Evolutionary conservation across 2,888 invertebrate genomes (phyloP), one percentile per base, ranked within the genome.

Genomic region (Phanerotoma sp.): DNA sequence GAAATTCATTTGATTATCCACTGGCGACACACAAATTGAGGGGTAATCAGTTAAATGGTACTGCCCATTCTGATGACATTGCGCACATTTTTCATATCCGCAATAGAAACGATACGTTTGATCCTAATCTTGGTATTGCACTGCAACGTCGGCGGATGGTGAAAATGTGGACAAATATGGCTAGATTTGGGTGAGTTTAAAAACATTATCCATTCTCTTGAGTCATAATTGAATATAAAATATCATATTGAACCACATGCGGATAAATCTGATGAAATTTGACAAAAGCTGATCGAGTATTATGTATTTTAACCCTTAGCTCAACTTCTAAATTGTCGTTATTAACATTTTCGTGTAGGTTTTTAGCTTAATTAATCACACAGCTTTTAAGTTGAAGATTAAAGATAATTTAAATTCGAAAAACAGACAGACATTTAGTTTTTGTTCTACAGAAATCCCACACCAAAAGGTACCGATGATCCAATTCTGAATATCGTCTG

Each of bases 391-490:
- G n/a, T n/a, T n/a, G n/a, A n/a, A n/a, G n/a, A n/a, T n/a, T n/a
- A n/a, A n/a, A n/a, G n/a, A n/a, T n/a, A n/a, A n/a, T n/a, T n/a
- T n/a, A n/a, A n/a, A n/a, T n/a, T n/a, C n/a, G n/a, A n/a, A n/a
- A n/a, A n/a, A n/a, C n/a, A n/a, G n/a, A n/a, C n/a, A n/a, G n/a
- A n/a, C n/a, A n/a, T n/a, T n/a, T 47, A 22, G 10, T 35, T 5
- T 7, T 10, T 46, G 2, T 21, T 32, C 11, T 25, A 3, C 28
- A 68, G 69, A 15, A 51, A 68, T 56, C 69, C 69, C 18, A 68
- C 69, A 2, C 67, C 66, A 1, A 13, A 48, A 3, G 50, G 48
- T 3, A 28, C 11, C 2, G 28, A 20, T 1, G 53, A 60, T 40
- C 1, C 11, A 6, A 3, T 54, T 1, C 13, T 61, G 21, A 33